Percentiles rank a stretch among this genome's conserved stretches.
Conservation (phyloP, 30 jellyfish, hydroid and myxozoan species). For the Haliclystus octoradiatus region DNA sequence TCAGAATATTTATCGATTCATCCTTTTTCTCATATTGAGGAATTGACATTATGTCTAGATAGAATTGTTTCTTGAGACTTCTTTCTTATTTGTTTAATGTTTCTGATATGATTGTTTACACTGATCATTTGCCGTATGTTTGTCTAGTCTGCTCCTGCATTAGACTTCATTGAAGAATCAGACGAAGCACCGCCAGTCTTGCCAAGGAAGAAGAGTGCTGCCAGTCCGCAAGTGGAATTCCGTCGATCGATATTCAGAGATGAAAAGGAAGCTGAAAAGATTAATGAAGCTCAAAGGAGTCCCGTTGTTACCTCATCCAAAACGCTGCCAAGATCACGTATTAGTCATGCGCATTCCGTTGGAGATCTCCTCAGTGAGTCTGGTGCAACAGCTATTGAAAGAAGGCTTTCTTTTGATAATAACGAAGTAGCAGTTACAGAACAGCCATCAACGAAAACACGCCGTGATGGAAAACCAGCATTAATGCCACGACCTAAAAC, state of each 20-base stretch:
- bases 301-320: background rate
- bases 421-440: background rate
- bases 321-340: background rate
- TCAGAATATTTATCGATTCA: slow-evolving; percentile 8
- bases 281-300: background rate
- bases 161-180: slow-evolving; percentile 69
- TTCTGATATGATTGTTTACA: background rate
- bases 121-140: too few species aligned
- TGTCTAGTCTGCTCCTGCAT: slow-evolving; percentile 91
- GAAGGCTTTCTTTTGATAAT: background rate
- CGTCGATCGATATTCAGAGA: background rate
- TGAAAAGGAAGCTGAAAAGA: background rate
- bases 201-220: slow-evolving; percentile 61
- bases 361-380: background rate
- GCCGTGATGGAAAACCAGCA: background rate
- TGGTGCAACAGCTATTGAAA: background rate
- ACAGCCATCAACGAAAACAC: background rate
- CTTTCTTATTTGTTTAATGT: background rate
- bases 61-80: background rate
- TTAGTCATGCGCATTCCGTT: background rate
- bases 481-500: background rate
- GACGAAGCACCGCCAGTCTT: slow-evolving; percentile 63
- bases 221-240: background rate
- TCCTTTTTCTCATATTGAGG: slow-evolving; percentile 4
- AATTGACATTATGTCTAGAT: slow-evolving; percentile 18